Evolutionary conservation across 2,888 invertebrate species (phyloP).

Genomic region (Melieria crassipennis): DNA sequence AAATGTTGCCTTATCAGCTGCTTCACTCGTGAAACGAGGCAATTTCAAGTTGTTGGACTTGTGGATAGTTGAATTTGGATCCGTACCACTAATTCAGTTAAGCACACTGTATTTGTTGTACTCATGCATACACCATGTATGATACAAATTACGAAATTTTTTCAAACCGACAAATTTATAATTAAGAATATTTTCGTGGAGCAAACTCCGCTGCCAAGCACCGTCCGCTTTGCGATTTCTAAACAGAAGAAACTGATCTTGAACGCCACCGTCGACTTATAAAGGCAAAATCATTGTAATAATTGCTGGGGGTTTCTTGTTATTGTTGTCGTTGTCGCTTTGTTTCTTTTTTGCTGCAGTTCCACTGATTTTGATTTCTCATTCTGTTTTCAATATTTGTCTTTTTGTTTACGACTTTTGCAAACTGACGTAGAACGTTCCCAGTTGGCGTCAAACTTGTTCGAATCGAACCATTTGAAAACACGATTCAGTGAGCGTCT

Average conservation of each 20-base stretch:
- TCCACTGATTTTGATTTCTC: slow-evolving; percentile 20
- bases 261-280: slow-evolving; percentile 24
- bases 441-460: slow-evolving; percentile 15
- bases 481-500: not conserved
- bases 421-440: slow-evolving; percentile 20
- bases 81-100: no score
- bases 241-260: slow-evolving; percentile 52
- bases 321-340: slow-evolving; percentile 4
- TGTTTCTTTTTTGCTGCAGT: slow-evolving; percentile 8
- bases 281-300: slow-evolving; percentile 23
- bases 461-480: slow-evolving; percentile 10
- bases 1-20: no score
- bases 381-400: slow-evolving; percentile 5
- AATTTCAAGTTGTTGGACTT: no score
- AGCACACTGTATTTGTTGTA: no score
- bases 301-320: slow-evolving; percentile 6
- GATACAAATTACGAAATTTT: no score
- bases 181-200: no score
- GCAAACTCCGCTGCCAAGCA: slow-evolving; percentile 22
- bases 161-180: no score
- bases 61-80: no score
- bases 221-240: slow-evolving; percentile 57
- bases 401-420: slow-evolving; percentile 13
- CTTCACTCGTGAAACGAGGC: no score
- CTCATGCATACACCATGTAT: no score